phyloP scores from a whole-genome alignment of 92 coral and sea anemone genomes.

The Phymanthus crucifer region DNA sequence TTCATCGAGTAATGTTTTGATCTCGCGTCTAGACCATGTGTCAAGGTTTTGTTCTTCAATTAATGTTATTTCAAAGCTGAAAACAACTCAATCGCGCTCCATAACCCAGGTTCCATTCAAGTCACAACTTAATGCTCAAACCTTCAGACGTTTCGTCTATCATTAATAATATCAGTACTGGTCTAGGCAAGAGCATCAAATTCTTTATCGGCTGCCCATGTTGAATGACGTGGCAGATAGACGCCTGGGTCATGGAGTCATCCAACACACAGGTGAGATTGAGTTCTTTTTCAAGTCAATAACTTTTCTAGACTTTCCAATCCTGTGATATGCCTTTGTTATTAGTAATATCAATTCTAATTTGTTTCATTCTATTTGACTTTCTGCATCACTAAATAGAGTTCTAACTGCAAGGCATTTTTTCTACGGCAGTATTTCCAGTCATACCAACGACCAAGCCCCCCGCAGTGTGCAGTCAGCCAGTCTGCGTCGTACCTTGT shows the following conservation, averaged over 20 bases:
- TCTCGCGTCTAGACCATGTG: slow-evolving; percentile 3
- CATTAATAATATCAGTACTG: not conserved
- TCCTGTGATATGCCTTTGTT: too few species aligned
- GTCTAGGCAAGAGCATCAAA: slow-evolving; percentile 7
- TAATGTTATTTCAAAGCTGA: not conserved
- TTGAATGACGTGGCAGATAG: slow-evolving; percentile 4
- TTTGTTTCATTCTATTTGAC: not conserved
- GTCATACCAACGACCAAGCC: not conserved
- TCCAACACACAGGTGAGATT: slow-evolving; percentile 35
- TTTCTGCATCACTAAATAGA: too few species aligned
- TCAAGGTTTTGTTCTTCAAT: too few species aligned
- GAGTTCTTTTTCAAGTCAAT: not conserved
- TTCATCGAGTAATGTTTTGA: not conserved
- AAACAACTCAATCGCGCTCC: not conserved
- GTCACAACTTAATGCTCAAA: slow-evolving; percentile 4
- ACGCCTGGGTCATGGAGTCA: slow-evolving; percentile 54
- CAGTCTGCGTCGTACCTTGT: slow-evolving; percentile 33
- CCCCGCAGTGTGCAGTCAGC: slow-evolving; percentile 11
- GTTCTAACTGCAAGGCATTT: too few species aligned
- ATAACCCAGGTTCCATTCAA: slow-evolving; percentile 6
- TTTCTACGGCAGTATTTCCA: not conserved
- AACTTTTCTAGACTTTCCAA: not conserved
- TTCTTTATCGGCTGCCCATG: not conserved
- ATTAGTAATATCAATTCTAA: not conserved
- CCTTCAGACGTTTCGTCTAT: not conserved